These are phyloP conservation scores for Oncopeltus fasciatus DNA, from an alignment of 1,140 invertebrate species.

Conservation along the genomic window DNA sequence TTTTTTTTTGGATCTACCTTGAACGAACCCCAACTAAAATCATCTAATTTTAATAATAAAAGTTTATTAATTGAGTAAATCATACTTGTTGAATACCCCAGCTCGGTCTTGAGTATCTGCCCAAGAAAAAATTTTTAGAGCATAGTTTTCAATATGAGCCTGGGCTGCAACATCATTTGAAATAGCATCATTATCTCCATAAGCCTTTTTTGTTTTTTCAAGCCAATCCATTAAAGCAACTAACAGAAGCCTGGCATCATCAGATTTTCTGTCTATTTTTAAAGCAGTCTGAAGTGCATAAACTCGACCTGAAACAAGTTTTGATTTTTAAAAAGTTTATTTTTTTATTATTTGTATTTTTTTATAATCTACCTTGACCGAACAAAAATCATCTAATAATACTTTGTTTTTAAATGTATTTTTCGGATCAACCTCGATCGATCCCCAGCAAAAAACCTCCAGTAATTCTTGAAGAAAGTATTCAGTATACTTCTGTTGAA, in stretches of 20 bases:
- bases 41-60: background rate
- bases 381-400: too few species aligned
- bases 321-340: too few species aligned
- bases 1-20: too few species aligned
- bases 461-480: too few species aligned
- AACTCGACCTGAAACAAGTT: conserved; percentile 38
- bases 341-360: too few species aligned
- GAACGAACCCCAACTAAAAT: too few species aligned
- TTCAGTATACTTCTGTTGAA: too few species aligned
- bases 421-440: too few species aligned
- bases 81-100: conserved; percentile 74
- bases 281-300: conserved; percentile 46
- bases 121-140: conserved; percentile 80
- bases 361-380: too few species aligned
- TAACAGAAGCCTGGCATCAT: conserved; percentile 33
- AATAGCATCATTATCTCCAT: conserved; percentile 63
- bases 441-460: too few species aligned
- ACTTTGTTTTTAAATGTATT: too few species aligned
- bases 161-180: conserved; percentile 86
- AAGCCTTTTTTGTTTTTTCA: conserved; percentile 61
- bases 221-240: conserved; percentile 79
- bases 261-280: conserved; percentile 40
- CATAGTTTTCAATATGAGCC: conserved; percentile 92
- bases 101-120: conserved; percentile 85
- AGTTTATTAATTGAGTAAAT: background rate